phyloP scores from a whole-genome alignment of 2,113 vertebrate genomes.

The Lonchura striata region DNA sequence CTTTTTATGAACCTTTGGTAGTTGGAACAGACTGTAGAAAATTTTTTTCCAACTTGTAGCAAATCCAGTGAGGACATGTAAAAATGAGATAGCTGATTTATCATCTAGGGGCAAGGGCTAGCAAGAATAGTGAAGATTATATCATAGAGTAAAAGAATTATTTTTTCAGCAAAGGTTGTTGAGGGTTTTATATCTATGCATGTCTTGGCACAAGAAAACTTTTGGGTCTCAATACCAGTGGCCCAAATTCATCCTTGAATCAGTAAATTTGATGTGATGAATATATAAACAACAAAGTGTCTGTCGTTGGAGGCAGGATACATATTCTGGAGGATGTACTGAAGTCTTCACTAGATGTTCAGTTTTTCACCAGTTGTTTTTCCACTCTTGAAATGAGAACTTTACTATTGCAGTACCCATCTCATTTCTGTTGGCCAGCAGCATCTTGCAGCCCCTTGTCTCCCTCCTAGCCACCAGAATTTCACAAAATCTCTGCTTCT shows the following conservation, averaged over 20 bases:
- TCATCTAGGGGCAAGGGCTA: background rate
- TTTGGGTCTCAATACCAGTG: background rate
- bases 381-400: background rate
- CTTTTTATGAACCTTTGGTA: background rate
- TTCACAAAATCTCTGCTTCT: background rate
- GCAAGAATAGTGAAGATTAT: background rate
- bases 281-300: background rate
- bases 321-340: rapidly evolving
- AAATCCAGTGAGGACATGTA: background rate
- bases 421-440: background rate
- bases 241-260: background rate
- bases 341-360: background rate
- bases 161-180: background rate
- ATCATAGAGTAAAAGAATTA: background rate
- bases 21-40: background rate
- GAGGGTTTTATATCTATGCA: background rate
- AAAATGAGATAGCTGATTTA: background rate
- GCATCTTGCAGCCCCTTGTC: background rate
- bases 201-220: background rate
- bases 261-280: background rate
- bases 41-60: background rate
- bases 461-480: background rate
- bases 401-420: background rate
- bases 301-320: background rate
- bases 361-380: background rate